Base-by-base conservation (phyloP, 2,113 vertebrate species). In the Geococcyx californianus region DNA sequence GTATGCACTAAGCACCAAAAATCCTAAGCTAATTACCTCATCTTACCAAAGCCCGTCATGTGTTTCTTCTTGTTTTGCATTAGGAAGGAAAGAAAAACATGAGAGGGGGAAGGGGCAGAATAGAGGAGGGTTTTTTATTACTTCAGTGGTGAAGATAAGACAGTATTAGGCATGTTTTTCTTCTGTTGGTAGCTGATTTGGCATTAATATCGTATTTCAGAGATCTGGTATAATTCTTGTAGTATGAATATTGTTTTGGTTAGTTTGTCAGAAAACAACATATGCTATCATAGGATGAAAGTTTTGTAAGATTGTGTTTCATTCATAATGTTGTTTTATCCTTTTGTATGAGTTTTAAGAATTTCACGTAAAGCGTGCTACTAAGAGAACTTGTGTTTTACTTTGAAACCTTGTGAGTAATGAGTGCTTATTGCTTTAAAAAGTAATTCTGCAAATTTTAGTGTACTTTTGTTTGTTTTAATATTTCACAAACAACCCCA, bases 21-120 rank as follows among this genome's bases (percentile, higher is more conserved):
- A 87, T 96, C 93, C 88, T 60, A 7, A 94, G 72, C 54, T 95
- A 90, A 93, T 95, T 94, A 94, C 66, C 76, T 84, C 13, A 74
- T 79, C 66, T 67, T 80, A 78, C 77, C 89, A 92, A 95, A 96
- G 74, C 76, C 49, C 3, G 13, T 96, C 96, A 97, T 92, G 92
- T 90, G 93, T 89, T 97, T 85, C 72, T 91, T 74, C 88, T 94
- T 94, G 90, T 66, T 94, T 95, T 91, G 92, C 73, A 79, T 93
- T 93, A 89, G 56, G 73, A 89, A 63, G 64, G 68, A 81, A 92
- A 77, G 49, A 78, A 55, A 11, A 94, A 62, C 0, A 0, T 36
- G 11, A 47, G 36, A 38, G 38, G 84, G 60, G 67, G 67, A 70
- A 67, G 38, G 67, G 79, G n/a, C 64, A 59, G 34, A 74, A 44